Base-by-base conservation (phyloP, 1,140 invertebrate genomes). In the Cylas formicarius region DNA sequence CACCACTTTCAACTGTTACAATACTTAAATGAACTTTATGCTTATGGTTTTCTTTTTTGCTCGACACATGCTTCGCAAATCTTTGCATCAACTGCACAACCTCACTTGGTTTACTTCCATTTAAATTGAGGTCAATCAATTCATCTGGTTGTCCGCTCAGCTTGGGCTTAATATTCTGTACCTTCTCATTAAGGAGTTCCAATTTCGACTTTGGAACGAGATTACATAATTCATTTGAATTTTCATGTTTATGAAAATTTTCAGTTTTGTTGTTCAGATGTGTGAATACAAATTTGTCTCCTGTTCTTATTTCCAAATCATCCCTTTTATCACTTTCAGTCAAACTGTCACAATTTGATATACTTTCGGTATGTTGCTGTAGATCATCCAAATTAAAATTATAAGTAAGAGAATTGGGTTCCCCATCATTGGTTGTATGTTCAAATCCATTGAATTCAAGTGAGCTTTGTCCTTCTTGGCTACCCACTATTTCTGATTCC, bases 31-130 rank as follows among this genome's bases (percentile, higher is more conserved):
- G 67, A 54, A 58, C 60, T 55, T 65, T 69, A 56, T 55, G 53
- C 44, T 67, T 73, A 24, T 23, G 28, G 53, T 58, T 56, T 4
- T 64, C 53, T 16, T 70, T 72, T 45, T 73, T 71, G 2, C 71
- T 51, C 13, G 66, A 61, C 3, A 69, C 61, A 61, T 82, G 81
- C 52, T 75, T 72, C 13, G 73, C 61, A 58, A 76, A 83, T 57
- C 77, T 67, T 52, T 80, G 67, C 55, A 80, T 72, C 19, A 84
- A 67, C 37, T 71, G 55, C 45, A 73, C 67, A 8, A 80, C 63
- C 24, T 76, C 77, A 50, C 66, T 66, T 6, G 69, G 52, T 48
- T 71, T 71, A 22, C 58, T 44, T 16, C 62, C 50, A 31, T 53
- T 55, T 8, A 61, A 46, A 40, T 72, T 67, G 19, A 81, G 65